Base-by-base conservation (phyloP, 35 echinoderm and acorn worm genomes). In the Holothuria glaberrima region DNA sequence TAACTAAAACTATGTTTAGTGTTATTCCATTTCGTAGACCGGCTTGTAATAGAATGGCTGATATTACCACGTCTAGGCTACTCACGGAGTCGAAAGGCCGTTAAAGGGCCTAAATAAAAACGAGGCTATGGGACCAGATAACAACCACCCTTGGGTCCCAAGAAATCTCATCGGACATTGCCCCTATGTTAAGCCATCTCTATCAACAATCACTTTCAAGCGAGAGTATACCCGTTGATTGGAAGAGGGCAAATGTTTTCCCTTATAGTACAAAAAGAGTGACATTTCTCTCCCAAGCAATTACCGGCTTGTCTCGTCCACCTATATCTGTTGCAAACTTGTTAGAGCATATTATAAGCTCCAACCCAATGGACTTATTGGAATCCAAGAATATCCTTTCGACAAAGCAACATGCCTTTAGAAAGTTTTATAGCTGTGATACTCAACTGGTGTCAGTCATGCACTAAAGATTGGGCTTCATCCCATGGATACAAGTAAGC, bases 241-340 rank as follows among this genome's bases (percentile, higher is more conserved):
- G n/a, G n/a, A n/a, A n/a, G n/a, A n/a, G n/a, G n/a, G n/a, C 71
- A 22, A 75, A 75, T 35, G 30, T 75, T 45, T 75, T 20, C 71
- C 71, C 71, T 35, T 9, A 30, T 45, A n/a, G n/a, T 75, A 75
- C 14, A 45, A 75, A 45, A 75, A 75, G 71, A 32, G 31, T 36
- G 71, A 75, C 31, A 75, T 5, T 20, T 75, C 71, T 31, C 27
- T 75, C 20, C 71, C 71, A 33, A 75, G 71, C 30, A 75, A 30
- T 36, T 75, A 75, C 21, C 71, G 28, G 29, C 71, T 28, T 12
- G 71, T 75, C 4, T 21, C 71, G 0, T 28, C 31, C 16, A 67
- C 63, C 16, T n/a, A 16, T 67, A 67, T 67, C 29, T 67, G 63
- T 67, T 67, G 63, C 16, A 30, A 67, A 24, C 16, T 6, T 3